Base-by-base conservation (phyloP, 2,113 vertebrate genomes). In the Leucoraja erinaceus region DNA sequence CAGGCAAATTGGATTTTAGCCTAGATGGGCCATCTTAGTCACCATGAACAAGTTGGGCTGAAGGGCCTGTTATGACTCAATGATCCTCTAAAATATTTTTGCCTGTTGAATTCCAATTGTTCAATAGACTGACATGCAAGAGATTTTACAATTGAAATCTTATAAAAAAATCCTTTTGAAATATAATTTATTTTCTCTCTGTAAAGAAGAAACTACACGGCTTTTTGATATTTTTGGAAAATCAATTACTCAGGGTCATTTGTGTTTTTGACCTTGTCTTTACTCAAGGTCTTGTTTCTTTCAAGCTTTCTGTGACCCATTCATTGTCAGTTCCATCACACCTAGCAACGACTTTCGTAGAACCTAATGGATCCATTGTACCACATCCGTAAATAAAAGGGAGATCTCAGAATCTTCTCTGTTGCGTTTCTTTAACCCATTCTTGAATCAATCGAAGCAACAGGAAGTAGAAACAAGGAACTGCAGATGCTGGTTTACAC, bases 141-240 rank as follows among this genome's bases (percentile, higher is more conserved):
- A 79, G 4, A 83, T 20, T 9, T 83, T 83, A 25, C 28, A 59
- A 38, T 0, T 54, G 38, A 81, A 81, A 38, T 6, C 16, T 79
- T 47, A 47, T 20, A 54, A 28, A 75, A 81, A 54, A 81, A 79
- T 33, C 47, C 6, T 81, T 5, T 16, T 20, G 38, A 81, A 54
- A 81, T 81, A 47, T 81, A 38, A 54, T 81, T 81, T 81, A 81
- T 54, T 81, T 81, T 81, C 38, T 54, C 54, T 6, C 78, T 81
- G 4, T 20, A 22, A 81, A 20, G 18, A 81, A 10, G 47, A 54
- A 20, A 16, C 25, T 2, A 22, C 78, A 22, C 18, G 78, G 25
- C 38, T 18, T 81, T 47, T 79, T 14, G 20, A 20, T 54, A 22
- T 20, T 54, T 8, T 81, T 8, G 4, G 5, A 81, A 81, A 81